Base-by-base conservation (phyloP, 2,888 invertebrate genomes). In the Tricholauxania praeusta region DNA sequence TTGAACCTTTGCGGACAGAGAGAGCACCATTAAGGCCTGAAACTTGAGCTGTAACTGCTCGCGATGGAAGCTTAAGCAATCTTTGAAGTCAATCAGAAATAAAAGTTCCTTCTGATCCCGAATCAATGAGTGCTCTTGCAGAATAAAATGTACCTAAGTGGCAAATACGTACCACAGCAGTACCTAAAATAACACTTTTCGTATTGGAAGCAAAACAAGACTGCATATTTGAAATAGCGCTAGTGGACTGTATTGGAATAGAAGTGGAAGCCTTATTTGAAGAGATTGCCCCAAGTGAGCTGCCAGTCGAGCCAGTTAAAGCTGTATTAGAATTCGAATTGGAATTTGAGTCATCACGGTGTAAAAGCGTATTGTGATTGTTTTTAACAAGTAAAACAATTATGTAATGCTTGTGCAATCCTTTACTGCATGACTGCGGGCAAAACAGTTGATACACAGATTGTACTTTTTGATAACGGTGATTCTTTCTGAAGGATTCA, bases 91-190 rank as follows among this genome's bases (percentile, higher is more conserved):
- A 19, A 57, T 74, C 69, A 3, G 76, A 75, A 17, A 76, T 73
- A 15, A 78, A 74, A 0, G 75, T 68, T 2, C 67, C 74, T n/a
- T 74, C 72, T 1, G 75, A 75, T 2, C 73, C 75, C 4, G 75
- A 71, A 32, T 74, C 75, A 10, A 75, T 62, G 8, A 75, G 28
- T 1, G 76, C 75, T 19, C 75, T 19, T 3, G 68, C 68, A 14
- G 52, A 14, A 47, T n/a, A 74, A 7, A 47, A n/a, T 3, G 69
- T 12, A 4, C 57, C 53, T 6, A 22, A 12, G 39, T 67, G 64
- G 1, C 52, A 47, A 19, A 74, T 32, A 3, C 68, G 14, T 12
- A 69, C 71, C 3, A 74, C 28, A 5, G 74, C 74, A 5, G 69
- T 74, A n/a, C 72, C 71, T 19, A 74, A 49, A 39, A 74, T 48